A percentile compares a stretch with the other conserved stretches of the same genome.
These are phyloP conservation scores for Boloria euphrosyne DNA, from an alignment of 2,888 invertebrate species.

Conservation along the genomic window DNA sequence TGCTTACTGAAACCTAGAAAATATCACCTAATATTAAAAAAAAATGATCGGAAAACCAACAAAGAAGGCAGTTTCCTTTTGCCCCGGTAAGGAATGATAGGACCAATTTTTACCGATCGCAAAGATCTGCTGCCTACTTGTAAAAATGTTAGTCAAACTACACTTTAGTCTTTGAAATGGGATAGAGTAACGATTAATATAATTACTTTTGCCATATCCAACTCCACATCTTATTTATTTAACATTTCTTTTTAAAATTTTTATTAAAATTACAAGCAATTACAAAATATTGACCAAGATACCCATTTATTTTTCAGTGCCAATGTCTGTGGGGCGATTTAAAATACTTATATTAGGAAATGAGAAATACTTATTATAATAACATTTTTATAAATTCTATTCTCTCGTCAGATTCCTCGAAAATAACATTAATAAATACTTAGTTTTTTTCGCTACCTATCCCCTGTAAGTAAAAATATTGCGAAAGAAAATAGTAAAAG, in stretches of 20 bases:
- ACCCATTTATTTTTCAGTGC: conserved; percentile 5
- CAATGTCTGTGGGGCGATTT: background rate
- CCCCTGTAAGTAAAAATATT: conserved; percentile 44
- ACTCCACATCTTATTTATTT: conserved; percentile 14
- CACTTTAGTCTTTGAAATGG: conserved; percentile 60
- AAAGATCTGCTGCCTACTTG: conserved; percentile 52
- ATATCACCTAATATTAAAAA: conserved; percentile 38
- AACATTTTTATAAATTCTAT: conserved; percentile 21
- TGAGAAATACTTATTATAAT: conserved; percentile 11
- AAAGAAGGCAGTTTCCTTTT: conserved; percentile 50
- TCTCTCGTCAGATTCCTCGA: conserved; percentile 16
- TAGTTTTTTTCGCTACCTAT: conserved; percentile 43
- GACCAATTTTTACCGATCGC: conserved; percentile 84
- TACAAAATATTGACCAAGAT: background rate
- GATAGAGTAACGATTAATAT: conserved; percentile 45
- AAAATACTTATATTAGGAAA: conserved; percentile 1
- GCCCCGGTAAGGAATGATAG: conserved; percentile 85
- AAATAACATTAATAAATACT: conserved; percentile 6
- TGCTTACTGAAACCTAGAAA: conserved; percentile 24
- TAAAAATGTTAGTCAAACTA: conserved; percentile 36
- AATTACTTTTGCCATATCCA: conserved; percentile 7
- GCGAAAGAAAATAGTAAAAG: conserved; percentile 48
- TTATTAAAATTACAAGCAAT: conserved; percentile 11
- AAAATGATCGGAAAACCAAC: conserved; percentile 44
- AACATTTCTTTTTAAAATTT: conserved; percentile 11